These are phyloP conservation scores for Prunella fulvescens DNA, from an alignment of 2,113 vertebrate genomes.

Conservation along the genomic window DNA sequence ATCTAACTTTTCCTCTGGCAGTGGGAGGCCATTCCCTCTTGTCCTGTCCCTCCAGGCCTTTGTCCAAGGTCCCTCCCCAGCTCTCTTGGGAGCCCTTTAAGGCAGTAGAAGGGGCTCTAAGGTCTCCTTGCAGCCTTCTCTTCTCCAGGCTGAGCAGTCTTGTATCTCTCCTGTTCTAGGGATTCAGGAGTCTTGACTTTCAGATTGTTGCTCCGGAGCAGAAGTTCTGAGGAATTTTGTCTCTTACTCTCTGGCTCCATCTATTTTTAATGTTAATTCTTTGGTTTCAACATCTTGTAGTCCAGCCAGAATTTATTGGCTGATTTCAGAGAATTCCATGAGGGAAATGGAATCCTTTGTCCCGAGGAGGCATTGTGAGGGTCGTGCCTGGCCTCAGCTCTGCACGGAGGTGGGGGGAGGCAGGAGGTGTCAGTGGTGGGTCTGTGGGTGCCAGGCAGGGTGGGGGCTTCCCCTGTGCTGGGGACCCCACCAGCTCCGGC, in stretches of 20 bases:
- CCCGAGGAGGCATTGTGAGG: rapidly evolving
- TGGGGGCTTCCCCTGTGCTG: rapidly evolving
- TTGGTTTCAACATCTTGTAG: neutral
- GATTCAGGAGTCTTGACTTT: neutral
- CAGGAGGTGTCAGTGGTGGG: neutral
- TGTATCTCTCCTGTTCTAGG: neutral
- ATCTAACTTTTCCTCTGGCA: rapidly evolving
- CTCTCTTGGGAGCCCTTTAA: neutral
- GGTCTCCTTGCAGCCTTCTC: neutral
- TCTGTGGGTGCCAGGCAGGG: neutral
- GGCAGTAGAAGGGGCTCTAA: neutral
- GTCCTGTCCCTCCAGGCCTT: neutral
- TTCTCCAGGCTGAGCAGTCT: neutral
- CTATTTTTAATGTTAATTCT: neutral
- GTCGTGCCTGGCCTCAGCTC: neutral
- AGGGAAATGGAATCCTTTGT: neutral
- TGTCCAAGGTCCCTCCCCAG: neutral
- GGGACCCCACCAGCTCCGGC: neutral
- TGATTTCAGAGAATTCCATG: neutral
- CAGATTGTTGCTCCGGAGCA: neutral
- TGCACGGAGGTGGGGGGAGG: neutral
- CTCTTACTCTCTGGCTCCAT: neutral
- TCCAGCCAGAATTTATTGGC: neutral
- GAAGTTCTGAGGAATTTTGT: neutral
- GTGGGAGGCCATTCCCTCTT: neutral